phyloP scores from a whole-genome alignment of 2,797 vertebrate genomes.

The Coranthus polyacanthus region DNA sequence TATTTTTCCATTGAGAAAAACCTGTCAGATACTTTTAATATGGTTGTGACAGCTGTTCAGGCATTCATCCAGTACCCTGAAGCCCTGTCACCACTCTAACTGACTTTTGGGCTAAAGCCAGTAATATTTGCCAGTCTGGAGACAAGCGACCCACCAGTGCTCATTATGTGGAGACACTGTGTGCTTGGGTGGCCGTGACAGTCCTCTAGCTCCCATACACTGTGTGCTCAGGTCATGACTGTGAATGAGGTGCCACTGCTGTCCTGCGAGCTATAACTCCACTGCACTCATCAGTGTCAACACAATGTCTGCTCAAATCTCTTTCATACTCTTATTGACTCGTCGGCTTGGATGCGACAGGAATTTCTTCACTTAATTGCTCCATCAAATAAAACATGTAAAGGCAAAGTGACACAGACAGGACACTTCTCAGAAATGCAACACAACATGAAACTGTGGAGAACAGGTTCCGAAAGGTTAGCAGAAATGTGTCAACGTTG shows the following conservation, averaged over 20 bases:
- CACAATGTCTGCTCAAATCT: conserved; percentile 60
- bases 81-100: conserved; percentile 68
- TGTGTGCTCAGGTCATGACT: conserved; percentile 64
- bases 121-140: conserved; percentile 58
- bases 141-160: conserved; percentile 68
- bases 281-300: conserved; percentile 67
- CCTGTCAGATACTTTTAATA: conserved; percentile 33
- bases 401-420: conserved; percentile 57
- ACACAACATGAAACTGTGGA: conserved; percentile 13
- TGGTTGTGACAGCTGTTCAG: conserved; percentile 67
- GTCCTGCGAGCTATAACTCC: conserved; percentile 53
- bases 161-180: conserved; percentile 68
- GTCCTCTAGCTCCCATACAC: conserved; percentile 49
- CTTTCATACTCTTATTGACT: conserved; percentile 50
- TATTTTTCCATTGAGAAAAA: conserved; percentile 27
- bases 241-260: conserved; percentile 58
- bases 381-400: conserved; percentile 57
- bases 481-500: conserved; percentile 3
- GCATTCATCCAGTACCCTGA: conserved; percentile 65
- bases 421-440: conserved; percentile 30
- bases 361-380: conserved; percentile 66
- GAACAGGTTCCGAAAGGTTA: conserved; percentile 28
- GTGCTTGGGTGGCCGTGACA: conserved; percentile 60
- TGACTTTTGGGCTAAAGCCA: conserved; percentile 65
- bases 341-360: conserved; percentile 31